These are phyloP conservation scores for Caradrina clavipalpis DNA, from an alignment of 2,888 invertebrate species.

Conservation along the genomic window DNA sequence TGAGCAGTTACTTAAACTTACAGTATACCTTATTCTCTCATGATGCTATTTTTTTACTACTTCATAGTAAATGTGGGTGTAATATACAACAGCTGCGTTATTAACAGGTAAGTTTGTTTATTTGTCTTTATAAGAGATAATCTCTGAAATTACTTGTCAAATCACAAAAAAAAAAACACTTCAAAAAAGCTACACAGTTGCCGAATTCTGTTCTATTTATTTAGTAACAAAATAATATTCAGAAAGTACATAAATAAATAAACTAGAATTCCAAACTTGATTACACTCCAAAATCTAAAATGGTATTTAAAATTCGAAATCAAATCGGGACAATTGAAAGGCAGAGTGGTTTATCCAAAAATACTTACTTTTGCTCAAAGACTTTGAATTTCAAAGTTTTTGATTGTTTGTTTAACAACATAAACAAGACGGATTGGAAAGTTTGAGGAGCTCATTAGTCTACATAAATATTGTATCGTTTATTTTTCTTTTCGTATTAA, in stretches of 20 bases:
- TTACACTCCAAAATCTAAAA: background rate
- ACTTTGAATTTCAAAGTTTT: conserved; percentile 46
- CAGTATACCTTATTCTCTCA: too few species aligned
- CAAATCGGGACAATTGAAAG: conserved; percentile 29
- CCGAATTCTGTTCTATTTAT: background rate
- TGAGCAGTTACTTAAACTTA: too few species aligned
- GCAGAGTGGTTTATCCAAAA: conserved; percentile 46
- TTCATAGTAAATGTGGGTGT: too few species aligned
- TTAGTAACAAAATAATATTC: background rate
- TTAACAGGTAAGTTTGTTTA: too few species aligned
- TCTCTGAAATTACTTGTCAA: too few species aligned
- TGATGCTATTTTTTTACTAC: too few species aligned
- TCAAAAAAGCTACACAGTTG: too few species aligned
- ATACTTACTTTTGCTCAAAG: conserved; percentile 45
- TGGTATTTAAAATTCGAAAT: conserved; percentile 35
- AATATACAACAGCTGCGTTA: too few species aligned
- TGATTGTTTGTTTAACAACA: conserved; percentile 54
- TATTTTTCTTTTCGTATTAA: conserved; percentile 32
- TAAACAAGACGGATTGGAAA: conserved; percentile 53
- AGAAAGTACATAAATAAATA: conserved; percentile 3
- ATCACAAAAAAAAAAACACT: too few species aligned
- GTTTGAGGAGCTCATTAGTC: conserved; percentile 49
- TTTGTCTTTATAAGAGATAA: too few species aligned
- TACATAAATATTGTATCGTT: conserved; percentile 45
- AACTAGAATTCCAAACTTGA: conserved; percentile 3